phyloP scores from a whole-genome alignment of 92 coral and sea anemone genomes.

The Scolanthus callimorphus region DNA sequence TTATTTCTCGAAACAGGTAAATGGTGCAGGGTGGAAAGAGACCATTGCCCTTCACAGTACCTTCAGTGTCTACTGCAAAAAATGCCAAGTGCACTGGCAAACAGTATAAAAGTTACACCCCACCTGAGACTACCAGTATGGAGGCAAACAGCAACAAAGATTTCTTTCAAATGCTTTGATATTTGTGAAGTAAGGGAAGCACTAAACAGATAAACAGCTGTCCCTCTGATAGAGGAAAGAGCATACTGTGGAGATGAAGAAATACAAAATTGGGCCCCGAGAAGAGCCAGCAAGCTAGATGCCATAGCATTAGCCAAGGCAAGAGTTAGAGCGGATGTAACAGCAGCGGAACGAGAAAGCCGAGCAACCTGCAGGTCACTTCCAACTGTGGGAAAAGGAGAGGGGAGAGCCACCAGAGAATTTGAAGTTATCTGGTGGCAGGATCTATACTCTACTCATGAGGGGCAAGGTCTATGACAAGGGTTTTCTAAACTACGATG shows the following conservation, averaged over 20 bases:
- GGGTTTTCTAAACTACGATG: no score
- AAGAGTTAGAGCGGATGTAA: no score
- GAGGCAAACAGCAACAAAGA: slow-evolving; percentile 18
- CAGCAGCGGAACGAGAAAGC: no score
- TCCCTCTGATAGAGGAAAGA: slow-evolving; percentile 5
- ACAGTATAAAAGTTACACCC: slow-evolving; percentile 28
- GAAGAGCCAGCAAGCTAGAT: no score
- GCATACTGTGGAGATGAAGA: slow-evolving; percentile 21
- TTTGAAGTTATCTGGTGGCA: no score
- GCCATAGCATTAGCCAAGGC: no score
- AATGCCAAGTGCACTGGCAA: slow-evolving; percentile 28
- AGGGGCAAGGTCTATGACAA: no score
- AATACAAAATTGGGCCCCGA: slow-evolving; percentile 14
- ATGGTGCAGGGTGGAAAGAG: slow-evolving; percentile 20
- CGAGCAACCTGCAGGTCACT: no score
- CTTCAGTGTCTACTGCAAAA: slow-evolving; percentile 2
- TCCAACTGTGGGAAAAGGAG: no score
- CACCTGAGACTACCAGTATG: slow-evolving; percentile 48
- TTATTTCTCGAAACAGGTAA: slow-evolving; percentile 15
- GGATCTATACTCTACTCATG: no score
- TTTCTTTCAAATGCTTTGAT: slow-evolving; percentile 31
- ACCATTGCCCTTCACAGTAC: slow-evolving; percentile 28
- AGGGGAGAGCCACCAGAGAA: no score
- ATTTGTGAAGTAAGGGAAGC: slow-evolving; percentile 30
- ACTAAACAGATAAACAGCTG: slow-evolving; percentile 5